These are phyloP conservation scores for Microtus oregoni DNA, from an alignment of 2,113 vertebrate species.

Conservation along the genomic window DNA sequence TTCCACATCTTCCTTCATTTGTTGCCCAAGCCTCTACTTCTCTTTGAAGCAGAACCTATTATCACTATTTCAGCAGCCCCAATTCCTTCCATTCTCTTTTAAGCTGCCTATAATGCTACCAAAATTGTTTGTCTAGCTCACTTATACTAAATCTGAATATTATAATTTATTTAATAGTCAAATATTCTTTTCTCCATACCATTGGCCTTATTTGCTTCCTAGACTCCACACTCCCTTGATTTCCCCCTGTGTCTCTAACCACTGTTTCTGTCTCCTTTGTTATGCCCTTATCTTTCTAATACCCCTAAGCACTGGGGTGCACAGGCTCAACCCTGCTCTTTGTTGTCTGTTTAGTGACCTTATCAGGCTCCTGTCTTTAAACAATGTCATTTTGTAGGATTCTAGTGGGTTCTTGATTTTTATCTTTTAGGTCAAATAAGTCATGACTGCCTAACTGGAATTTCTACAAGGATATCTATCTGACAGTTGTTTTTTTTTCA, in stretches of 20 bases:
- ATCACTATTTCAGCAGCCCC: background rate
- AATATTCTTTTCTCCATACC: background rate
- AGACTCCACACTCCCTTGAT: background rate
- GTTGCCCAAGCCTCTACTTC: background rate
- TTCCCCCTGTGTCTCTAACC: background rate
- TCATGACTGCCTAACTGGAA: background rate
- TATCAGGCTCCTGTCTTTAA: background rate
- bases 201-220: background rate
- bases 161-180: background rate
- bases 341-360: background rate
- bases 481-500: background rate
- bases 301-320: background rate
- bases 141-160: background rate
- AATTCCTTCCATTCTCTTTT: background rate
- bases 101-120: background rate
- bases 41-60: background rate
- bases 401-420: background rate
- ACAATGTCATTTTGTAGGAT: background rate
- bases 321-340: background rate
- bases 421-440: constrained; percentile 35
- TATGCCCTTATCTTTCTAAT: background rate
- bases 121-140: background rate
- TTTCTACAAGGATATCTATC: background rate
- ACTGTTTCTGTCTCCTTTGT: background rate
- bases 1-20: background rate